Conservation (phyloP, 2,113 vertebrate species). For the Gallinago undulata region DNA sequence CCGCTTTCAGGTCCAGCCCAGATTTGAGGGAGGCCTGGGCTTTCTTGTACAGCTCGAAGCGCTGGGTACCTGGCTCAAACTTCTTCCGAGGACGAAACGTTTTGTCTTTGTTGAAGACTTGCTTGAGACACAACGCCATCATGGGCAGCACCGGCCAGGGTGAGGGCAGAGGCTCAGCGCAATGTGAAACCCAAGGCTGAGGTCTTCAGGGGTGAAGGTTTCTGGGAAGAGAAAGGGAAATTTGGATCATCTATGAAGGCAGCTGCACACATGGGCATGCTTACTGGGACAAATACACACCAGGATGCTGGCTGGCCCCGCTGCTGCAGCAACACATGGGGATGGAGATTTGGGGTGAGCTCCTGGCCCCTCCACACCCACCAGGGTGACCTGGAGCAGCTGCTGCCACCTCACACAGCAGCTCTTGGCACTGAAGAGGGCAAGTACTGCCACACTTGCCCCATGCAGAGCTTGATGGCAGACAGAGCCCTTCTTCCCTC, state of each 20-base stretch:
- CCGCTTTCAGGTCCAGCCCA: constrained; percentile 89
- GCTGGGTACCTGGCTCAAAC: constrained; percentile 93
- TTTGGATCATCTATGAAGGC: not conserved
- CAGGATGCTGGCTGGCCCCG: not conserved
- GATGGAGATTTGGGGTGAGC: not conserved
- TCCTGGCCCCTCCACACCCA: not conserved
- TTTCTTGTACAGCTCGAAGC: constrained; percentile 96
- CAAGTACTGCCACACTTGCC: accelerated
- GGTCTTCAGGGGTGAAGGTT: not conserved
- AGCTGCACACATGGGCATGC: accelerated
- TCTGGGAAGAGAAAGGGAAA: constrained; percentile 13
- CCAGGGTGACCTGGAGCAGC: not conserved
- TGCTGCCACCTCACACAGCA: not conserved
- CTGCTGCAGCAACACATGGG: not conserved
- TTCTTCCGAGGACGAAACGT: constrained; percentile 92
- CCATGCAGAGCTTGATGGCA: not conserved
- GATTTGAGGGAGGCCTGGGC: constrained; percentile 96
- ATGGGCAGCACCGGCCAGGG: not conserved
- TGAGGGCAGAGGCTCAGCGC: not conserved
- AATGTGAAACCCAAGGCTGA: not conserved
- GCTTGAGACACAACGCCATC: constrained; percentile 95
- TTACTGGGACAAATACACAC: accelerated
- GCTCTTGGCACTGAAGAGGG: not conserved
- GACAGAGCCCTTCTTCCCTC: not conserved
- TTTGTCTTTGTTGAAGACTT: constrained; percentile 98